These are phyloP conservation scores for Phrynocephalus vlangalii DNA, from an alignment of 2,797 vertebrate genomes.

Conservation along the genomic window DNA sequence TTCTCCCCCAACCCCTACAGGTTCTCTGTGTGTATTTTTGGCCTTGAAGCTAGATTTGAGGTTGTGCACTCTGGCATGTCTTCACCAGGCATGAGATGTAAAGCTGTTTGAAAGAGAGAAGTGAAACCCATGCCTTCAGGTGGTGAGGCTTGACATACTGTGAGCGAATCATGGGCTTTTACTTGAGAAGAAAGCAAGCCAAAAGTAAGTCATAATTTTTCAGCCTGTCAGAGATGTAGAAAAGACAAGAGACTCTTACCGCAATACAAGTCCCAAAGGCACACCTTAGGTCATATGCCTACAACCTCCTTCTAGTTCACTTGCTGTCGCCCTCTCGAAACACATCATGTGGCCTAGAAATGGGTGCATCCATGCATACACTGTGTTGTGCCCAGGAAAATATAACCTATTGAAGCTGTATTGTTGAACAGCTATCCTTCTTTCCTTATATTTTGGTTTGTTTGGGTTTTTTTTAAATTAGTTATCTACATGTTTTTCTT, in stretches of 20 bases:
- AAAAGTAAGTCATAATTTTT: conserved; percentile 23
- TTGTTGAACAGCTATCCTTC: too few relatives aligned
- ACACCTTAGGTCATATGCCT: too few relatives aligned
- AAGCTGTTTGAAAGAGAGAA: conserved; percentile 20
- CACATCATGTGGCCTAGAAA: not conserved
- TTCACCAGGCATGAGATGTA: not conserved
- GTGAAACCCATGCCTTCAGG: conserved; percentile 21
- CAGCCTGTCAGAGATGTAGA: not conserved
- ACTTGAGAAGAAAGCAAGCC: not conserved
- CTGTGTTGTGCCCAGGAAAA: not conserved
- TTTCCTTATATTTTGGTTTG: too few relatives aligned
- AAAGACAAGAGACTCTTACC: not conserved
- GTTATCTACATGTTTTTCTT: not conserved
- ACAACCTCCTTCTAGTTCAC: not conserved
- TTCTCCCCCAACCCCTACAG: too few relatives aligned
- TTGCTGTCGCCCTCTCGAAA: not conserved
- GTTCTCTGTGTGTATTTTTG: not conserved
- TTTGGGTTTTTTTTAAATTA: too few relatives aligned
- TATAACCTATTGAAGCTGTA: too few relatives aligned
- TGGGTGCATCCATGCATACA: not conserved
- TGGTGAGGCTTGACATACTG: conserved; percentile 1
- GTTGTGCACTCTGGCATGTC: not conserved
- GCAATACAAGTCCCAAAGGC: not conserved
- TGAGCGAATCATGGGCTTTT: conserved; percentile 11
- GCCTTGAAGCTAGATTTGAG: conserved; percentile 18